Percentiles rank a stretch among this genome's conserved stretches.
phyloP scores from a whole-genome alignment of 2,888 invertebrate genomes.

The Dorcus parallelipipedus region DNA sequence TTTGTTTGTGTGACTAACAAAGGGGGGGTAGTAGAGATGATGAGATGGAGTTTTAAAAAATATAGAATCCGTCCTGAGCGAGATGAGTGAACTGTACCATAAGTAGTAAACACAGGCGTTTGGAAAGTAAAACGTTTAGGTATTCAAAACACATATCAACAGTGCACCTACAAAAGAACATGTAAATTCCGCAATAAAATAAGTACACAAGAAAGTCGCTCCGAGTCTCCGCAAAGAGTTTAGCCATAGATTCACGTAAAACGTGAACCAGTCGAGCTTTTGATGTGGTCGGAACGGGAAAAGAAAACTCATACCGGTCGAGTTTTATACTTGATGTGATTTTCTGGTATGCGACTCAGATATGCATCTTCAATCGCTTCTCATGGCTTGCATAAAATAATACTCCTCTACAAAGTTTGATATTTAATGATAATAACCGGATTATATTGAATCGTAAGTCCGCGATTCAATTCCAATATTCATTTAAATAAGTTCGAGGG shows the following conservation, averaged over 20 bases:
- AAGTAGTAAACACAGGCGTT: conserved; percentile 1
- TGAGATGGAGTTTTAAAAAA: too few species aligned
- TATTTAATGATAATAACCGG: too few species aligned
- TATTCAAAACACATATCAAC: conserved; percentile 25
- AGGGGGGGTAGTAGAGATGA: too few species aligned
- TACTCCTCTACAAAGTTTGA: too few species aligned
- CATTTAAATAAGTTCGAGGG: too few species aligned
- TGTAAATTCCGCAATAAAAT: conserved; percentile 14
- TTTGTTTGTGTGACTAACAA: too few species aligned
- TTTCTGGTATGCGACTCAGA: conserved; percentile 4
- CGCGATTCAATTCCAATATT: too few species aligned
- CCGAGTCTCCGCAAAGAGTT: not conserved
- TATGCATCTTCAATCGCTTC: too few species aligned
- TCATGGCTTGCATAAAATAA: too few species aligned
- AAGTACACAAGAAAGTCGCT: conserved; percentile 4
- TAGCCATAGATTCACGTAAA: conserved; percentile 20
- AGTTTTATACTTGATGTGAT: conserved; percentile 22
- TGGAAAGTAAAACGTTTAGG: conserved; percentile 19
- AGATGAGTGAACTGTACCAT: too few species aligned
- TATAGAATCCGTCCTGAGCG: too few species aligned
- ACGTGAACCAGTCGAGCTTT: conserved; percentile 19
- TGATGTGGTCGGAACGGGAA: conserved; percentile 18
- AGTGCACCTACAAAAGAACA: conserved; percentile 18
- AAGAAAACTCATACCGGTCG: conserved; percentile 18
- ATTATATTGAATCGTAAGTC: too few species aligned